Conservation (phyloP, 2,113 vertebrate species). For the Saccopteryx leptura region DNA sequence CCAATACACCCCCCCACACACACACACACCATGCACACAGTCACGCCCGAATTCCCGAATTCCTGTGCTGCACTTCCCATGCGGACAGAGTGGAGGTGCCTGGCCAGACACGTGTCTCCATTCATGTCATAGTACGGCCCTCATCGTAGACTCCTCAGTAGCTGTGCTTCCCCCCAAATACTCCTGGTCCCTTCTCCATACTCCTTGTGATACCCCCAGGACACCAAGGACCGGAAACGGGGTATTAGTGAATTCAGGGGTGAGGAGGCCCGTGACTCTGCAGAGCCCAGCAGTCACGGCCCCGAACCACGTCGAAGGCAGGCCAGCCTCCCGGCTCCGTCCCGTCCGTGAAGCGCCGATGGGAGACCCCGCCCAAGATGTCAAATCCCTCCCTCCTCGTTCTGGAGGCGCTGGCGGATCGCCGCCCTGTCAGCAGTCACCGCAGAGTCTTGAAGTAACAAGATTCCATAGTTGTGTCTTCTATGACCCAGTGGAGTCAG, state of each 20-base stretch:
- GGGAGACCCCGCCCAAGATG: not conserved
- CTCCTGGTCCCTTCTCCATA: not conserved
- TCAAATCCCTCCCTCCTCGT: not conserved
- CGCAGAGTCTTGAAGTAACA: not conserved
- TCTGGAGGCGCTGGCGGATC: not conserved
- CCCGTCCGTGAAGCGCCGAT: not conserved
- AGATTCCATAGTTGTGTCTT: not conserved
- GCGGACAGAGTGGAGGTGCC: not conserved
- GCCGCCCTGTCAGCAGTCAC: not conserved
- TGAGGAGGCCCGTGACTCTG: not conserved
- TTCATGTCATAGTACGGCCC: accelerated
- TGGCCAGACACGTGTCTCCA: too few relatives aligned
- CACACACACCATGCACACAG: not conserved
- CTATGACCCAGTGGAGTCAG: not conserved
- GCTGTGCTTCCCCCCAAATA: not conserved
- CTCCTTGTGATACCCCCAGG: not conserved
- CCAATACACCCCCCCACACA: not conserved
- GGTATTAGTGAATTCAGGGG: too few relatives aligned
- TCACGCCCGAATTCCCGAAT: too few relatives aligned
- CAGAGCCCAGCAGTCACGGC: not conserved
- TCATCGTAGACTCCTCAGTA: not conserved
- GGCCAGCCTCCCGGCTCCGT: not conserved
- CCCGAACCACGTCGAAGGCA: accelerated
- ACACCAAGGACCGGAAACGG: too few relatives aligned
- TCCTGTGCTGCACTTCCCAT: too few relatives aligned